Conservation (phyloP, 2,888 invertebrate genomes). For the Cerastis leucographa region DNA sequence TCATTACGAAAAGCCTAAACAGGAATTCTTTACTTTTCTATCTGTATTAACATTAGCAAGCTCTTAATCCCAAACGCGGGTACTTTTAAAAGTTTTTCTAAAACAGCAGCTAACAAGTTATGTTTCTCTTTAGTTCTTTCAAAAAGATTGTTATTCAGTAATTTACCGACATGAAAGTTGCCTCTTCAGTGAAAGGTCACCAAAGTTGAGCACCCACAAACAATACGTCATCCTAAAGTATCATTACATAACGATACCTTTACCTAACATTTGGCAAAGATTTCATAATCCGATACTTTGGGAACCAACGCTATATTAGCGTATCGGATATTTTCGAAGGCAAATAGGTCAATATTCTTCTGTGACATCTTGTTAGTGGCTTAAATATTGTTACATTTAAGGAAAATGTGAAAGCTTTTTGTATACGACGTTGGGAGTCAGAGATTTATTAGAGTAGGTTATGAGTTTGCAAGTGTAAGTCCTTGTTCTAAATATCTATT, state of each 20-base stretch:
- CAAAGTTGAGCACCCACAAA: constrained; percentile 11
- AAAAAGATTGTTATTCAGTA: not conserved
- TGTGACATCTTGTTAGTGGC: constrained; percentile 56
- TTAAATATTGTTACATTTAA: constrained; percentile 46
- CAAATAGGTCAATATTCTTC: constrained; percentile 62
- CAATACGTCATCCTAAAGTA: constrained; percentile 33
- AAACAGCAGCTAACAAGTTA: not conserved
- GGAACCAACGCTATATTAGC: constrained; percentile 51
- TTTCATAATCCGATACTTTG: constrained; percentile 61
- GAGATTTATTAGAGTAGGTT: constrained; percentile 35
- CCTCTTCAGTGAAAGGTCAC: not conserved
- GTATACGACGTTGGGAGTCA: constrained; percentile 5
- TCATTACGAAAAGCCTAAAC: not conserved
- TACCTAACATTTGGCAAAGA: constrained; percentile 37
- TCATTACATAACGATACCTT: constrained; percentile 35
- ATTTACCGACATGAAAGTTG: not conserved
- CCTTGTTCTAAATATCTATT: not conserved
- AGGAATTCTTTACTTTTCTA: not conserved
- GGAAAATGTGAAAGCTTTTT: constrained; percentile 25
- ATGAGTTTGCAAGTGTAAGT: not conserved
- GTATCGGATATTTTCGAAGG: constrained; percentile 53
- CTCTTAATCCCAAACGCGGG: not conserved
- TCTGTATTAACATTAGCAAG: not conserved
- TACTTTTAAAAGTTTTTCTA: not conserved
- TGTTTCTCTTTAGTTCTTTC: not conserved